Base-by-base conservation (phyloP, 2,113 vertebrate species). In the Neoarius graeffei region DNA sequence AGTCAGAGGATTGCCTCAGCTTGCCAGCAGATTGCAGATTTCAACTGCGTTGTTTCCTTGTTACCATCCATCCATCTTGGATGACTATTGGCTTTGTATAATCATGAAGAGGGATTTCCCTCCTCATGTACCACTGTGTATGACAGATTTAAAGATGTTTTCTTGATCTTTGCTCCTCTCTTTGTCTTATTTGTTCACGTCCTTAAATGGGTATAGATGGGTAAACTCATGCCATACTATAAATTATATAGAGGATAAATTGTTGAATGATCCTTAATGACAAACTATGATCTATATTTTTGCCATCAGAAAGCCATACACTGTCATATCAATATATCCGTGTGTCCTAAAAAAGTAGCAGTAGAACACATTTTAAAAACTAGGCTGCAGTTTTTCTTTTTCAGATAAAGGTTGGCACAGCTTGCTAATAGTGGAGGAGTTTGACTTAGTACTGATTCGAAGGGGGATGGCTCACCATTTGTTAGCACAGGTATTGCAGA, bases 1-100 rank as follows among this genome's bases (percentile, higher is more conserved):
- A 86, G 88, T 89, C 90, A 93, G 91, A 91, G 93, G 92, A 91
- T 92, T 92, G 89, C 93, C 89, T 93, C 91, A 93, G 83, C 92
- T 93, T 89, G 88, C 89, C 91, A 89, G 83, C 87, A 82, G 92
- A 93, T 93, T 94, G 90, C 86, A 91, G 81, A 82, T 85, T 85
- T 85, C 79, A 84, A 85, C 85, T 80, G 85, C 85, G 85, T 87
- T 69, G 79, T 85, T 57, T 85, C 52, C n/a, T 85, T 71, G 87
- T 90, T 86, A 88, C 73, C 85, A 87, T 81, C 57, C 86, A 90
- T 88, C 73, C 81, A 52, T 89, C 90, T 85, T 76, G 71, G 82
- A 64, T 81, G 35, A 87, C 85, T 90, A 62, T 83, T 80, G 90
- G 88, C 83, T 87, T 90, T 84, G 82, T 81, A 76, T 80, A 81